phyloP scores from a whole-genome alignment of 2,113 vertebrate genomes.

The Cnemophilus loriae region DNA sequence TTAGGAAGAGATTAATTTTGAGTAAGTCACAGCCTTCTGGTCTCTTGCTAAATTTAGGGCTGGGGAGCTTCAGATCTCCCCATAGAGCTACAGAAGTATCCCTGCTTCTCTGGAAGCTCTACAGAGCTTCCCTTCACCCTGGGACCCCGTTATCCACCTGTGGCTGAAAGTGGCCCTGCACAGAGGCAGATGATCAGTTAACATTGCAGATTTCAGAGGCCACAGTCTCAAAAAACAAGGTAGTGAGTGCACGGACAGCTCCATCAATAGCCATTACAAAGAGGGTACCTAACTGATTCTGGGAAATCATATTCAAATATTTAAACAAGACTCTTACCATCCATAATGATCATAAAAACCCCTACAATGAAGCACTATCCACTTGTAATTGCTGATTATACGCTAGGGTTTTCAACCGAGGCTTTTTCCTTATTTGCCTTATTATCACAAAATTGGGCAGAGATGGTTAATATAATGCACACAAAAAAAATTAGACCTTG shows the following conservation, averaged over 20 bases:
- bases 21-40: not conserved
- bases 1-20: not conserved
- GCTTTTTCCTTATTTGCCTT: slow-evolving; percentile 59
- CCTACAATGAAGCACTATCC: slow-evolving; percentile 1
- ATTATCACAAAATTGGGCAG: slow-evolving; percentile 53
- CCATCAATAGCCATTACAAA: slow-evolving; percentile 20
- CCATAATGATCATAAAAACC: slow-evolving; percentile 35
- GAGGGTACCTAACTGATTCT: slow-evolving; percentile 22
- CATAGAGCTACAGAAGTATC: not conserved
- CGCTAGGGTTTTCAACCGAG: slow-evolving; percentile 26
- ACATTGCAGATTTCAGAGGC: not conserved
- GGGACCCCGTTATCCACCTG: not conserved
- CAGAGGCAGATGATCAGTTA: not conserved
- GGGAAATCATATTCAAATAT: slow-evolving; percentile 57
- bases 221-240: not conserved
- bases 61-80: not conserved
- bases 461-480: slow-evolving; percentile 47
- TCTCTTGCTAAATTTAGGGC: not conserved
- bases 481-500: not conserved
- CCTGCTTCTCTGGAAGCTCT: not conserved
- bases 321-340: slow-evolving; percentile 43
- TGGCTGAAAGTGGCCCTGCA: not conserved
- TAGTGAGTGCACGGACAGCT: not conserved
- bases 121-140: not conserved
- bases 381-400: slow-evolving; percentile 27